Evolutionary conservation across 2,113 vertebrate species (phyloP).

Genomic region (Carassius carassius): DNA sequence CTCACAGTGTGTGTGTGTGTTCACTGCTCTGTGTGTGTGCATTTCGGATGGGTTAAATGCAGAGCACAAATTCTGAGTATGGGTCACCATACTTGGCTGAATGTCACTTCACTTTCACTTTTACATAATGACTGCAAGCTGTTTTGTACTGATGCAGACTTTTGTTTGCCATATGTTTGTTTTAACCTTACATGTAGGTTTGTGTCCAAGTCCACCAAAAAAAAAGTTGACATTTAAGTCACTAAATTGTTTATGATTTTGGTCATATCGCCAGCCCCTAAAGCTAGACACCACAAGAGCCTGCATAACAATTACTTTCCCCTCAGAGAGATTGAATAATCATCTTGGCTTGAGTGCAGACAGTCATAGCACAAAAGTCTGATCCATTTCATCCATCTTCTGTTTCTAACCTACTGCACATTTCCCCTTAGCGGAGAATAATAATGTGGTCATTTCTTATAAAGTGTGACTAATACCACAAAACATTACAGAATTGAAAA

Average conservation of each 20-base stretch:
- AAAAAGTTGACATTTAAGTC: background rate
- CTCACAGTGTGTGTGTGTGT: too few relatives aligned
- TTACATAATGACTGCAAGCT: too few relatives aligned
- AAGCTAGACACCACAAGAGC: background rate
- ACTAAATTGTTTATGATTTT: background rate
- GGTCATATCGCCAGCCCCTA: too few relatives aligned
- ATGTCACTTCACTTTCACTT: too few relatives aligned
- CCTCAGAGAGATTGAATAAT: background rate
- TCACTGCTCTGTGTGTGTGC: too few relatives aligned
- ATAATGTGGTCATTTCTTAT: background rate
- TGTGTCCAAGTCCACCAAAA: background rate
- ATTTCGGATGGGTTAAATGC: too few relatives aligned
- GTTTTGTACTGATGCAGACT: conserved; percentile 15
- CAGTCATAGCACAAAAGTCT: background rate
- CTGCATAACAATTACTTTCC: conserved; percentile 1
- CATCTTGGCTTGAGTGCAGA: conserved; percentile 1
- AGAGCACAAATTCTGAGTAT: too few relatives aligned
- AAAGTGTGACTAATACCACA: too few relatives aligned
- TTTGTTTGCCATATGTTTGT: background rate
- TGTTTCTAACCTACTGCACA: background rate
- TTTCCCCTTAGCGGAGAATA: background rate
- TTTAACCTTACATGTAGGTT: background rate
- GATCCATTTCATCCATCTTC: conserved; percentile 22
- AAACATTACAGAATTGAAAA: too few relatives aligned
- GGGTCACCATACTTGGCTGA: too few relatives aligned